Base-by-base conservation (phyloP, 2,797 vertebrate genomes). In the Anomalospiza imberbis region DNA sequence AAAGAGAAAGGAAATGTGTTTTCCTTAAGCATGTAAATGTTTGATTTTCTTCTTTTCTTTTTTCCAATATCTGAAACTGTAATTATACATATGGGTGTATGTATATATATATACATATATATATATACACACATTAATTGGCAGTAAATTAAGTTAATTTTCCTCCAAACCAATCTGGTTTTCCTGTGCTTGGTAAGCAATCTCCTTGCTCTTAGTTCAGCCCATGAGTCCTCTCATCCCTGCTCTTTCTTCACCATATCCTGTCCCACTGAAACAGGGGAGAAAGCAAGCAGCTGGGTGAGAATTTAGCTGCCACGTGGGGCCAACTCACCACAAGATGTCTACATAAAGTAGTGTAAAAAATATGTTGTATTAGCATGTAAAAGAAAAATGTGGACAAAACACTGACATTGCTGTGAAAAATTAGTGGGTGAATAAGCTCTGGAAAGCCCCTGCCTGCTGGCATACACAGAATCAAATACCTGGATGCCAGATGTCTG, bases 401-500 rank as follows among this genome's bases (percentile, higher is more conserved):
- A 97, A 74, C 67, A 68, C 31, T 7, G 38, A 88, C 51, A 57
- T 26, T 85, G 32, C 74, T 74, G 54, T 93, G 81, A 55, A 96
- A 80, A 91, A 92, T 66, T 81, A 96, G 81, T 67, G 58, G 51
- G 51, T 96, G 42, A 71, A 78, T 65, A 85, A 76, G n/a, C 67
- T 90, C 34, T 51, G 54, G 50, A 75, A 83, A 82, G 28, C 2
- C 31, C 31, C 48, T 79, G 51, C 54, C 89, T 95, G 62, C 71
- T 97, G 95, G 91, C 91, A 97, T 86, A 89, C 48, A 78, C 25
- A 74, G 91, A 95, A 87, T 90, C 76, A 74, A 96, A 95, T 91
- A 97, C 88, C 94, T 93, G 95, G 67, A 48, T 95, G 89, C 92
- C 96, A 97, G 95, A 97, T 97, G 95, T 97, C 82, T 71, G 6